A percentile compares a stretch with the other conserved stretches of the same genome.
phyloP scores from a whole-genome alignment of 2,888 invertebrate species.

The Malthinus seriepunctatus region DNA sequence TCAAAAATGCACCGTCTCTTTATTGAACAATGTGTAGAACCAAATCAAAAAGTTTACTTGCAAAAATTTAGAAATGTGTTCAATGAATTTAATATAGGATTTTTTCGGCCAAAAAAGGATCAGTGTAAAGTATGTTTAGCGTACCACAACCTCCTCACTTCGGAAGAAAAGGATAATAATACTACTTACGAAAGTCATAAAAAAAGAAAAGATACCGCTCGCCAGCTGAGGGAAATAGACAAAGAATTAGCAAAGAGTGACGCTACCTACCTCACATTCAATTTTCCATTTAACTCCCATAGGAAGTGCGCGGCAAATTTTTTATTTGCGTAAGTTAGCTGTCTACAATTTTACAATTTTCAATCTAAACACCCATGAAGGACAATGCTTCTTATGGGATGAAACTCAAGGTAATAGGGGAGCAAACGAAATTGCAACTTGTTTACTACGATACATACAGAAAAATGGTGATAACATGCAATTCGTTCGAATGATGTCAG shows the following conservation, averaged over 20 bases:
- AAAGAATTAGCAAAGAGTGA: constrained; percentile 33
- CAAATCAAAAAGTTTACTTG: too few relatives aligned
- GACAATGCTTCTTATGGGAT: too few relatives aligned
- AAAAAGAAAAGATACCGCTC: constrained; percentile 32
- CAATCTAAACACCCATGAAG: too few relatives aligned
- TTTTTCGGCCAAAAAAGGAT: constrained; percentile 8
- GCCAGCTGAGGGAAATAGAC: constrained; percentile 36
- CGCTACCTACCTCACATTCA: constrained; percentile 36
- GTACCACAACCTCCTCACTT: constrained; percentile 21
- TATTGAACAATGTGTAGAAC: too few relatives aligned
- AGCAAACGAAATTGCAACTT: too few relatives aligned
- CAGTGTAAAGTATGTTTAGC: constrained; percentile 38
- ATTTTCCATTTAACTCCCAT: constrained; percentile 40
- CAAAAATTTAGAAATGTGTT: neutral
- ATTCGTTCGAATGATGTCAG: constrained; percentile 34
- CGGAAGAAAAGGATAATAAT: constrained; percentile 24
- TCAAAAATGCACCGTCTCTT: too few relatives aligned
- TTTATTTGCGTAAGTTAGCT: constrained; percentile 41
- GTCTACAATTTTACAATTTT: constrained; percentile 41
- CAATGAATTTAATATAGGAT: neutral
- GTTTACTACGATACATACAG: too few relatives aligned
- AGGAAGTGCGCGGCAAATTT: constrained; percentile 38
- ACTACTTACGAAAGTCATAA: constrained; percentile 27
- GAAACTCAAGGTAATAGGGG: too few relatives aligned
- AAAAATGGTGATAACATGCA: too few relatives aligned